These are phyloP conservation scores for Cossypha heuglini DNA, from an alignment of 2,797 vertebrate genomes.

Conservation along the genomic window DNA sequence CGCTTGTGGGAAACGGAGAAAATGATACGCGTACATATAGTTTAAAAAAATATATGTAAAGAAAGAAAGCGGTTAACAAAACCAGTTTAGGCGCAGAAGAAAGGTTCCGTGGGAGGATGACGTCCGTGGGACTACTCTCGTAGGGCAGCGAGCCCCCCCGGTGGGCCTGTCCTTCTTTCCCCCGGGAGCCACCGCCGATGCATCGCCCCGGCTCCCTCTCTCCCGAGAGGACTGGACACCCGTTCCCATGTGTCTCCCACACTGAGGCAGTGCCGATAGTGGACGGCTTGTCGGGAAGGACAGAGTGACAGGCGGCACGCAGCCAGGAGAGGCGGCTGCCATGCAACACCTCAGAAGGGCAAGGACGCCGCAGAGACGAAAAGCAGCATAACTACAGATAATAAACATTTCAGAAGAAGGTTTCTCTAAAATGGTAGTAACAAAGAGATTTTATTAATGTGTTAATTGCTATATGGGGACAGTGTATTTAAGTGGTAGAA, in stretches of 20 bases:
- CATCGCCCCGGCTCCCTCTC: background rate
- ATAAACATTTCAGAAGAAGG: background rate
- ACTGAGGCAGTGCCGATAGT: accelerated
- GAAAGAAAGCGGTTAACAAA: too few relatives aligned
- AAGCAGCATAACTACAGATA: background rate
- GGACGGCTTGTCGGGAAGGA: background rate
- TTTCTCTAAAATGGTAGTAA: background rate
- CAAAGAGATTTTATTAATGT: background rate
- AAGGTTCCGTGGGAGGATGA: background rate
- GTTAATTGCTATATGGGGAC: accelerated
- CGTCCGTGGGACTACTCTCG: background rate
- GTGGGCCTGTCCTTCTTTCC: background rate
- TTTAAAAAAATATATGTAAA: too few relatives aligned
- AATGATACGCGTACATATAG: accelerated
- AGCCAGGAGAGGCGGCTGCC: background rate
- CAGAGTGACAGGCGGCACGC: background rate
- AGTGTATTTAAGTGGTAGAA: background rate
- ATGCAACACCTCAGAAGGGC: accelerated
- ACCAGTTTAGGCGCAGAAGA: background rate
- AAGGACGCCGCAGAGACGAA: background rate
- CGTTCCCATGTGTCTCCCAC: accelerated
- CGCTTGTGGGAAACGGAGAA: background rate
- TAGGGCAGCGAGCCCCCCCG: background rate
- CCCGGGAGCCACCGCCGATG: background rate
- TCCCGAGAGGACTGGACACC: background rate